Evolutionary conservation across 53 echinoderm and acorn worm genomes (phyloP).

Genomic region (Echinarachnius parma): DNA sequence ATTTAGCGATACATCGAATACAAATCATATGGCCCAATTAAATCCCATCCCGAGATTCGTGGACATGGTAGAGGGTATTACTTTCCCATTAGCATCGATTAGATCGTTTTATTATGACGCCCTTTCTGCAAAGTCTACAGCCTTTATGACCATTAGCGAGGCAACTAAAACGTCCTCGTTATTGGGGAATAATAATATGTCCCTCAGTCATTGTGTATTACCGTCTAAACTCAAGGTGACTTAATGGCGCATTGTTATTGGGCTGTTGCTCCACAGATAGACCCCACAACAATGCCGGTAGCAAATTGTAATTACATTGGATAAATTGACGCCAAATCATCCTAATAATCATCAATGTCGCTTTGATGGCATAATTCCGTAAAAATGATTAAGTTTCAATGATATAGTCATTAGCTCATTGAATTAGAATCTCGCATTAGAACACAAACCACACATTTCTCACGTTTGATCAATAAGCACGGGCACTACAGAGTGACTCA

Average conservation of each 20-base stretch:
- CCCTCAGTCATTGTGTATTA: too few relatives aligned
- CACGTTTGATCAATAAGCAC: not conserved
- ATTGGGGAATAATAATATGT: too few relatives aligned
- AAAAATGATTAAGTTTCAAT: conserved; percentile 22
- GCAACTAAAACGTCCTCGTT: too few relatives aligned
- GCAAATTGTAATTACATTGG: conserved; percentile 42
- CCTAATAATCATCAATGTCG: conserved; percentile 45
- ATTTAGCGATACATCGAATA: too few relatives aligned
- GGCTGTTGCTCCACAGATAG: not conserved
- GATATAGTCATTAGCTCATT: conserved; percentile 40
- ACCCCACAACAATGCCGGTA: conserved; percentile 3
- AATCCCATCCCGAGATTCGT: too few relatives aligned
- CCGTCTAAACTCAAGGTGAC: conserved; percentile 29
- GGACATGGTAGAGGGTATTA: too few relatives aligned
- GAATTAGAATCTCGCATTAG: conserved; percentile 21
- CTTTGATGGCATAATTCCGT: conserved; percentile 42
- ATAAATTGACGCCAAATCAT: conserved; percentile 36
- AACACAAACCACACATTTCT: conserved; percentile 18
- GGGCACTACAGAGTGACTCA: not conserved
- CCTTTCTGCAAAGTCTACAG: too few relatives aligned
- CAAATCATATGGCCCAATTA: too few relatives aligned
- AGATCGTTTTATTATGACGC: too few relatives aligned
- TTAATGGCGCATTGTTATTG: not conserved
- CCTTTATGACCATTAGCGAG: too few relatives aligned
- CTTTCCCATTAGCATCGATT: too few relatives aligned